Evolutionary conservation across 2,797 vertebrate species (phyloP).

Genomic region (Alouatta caraya): DNA sequence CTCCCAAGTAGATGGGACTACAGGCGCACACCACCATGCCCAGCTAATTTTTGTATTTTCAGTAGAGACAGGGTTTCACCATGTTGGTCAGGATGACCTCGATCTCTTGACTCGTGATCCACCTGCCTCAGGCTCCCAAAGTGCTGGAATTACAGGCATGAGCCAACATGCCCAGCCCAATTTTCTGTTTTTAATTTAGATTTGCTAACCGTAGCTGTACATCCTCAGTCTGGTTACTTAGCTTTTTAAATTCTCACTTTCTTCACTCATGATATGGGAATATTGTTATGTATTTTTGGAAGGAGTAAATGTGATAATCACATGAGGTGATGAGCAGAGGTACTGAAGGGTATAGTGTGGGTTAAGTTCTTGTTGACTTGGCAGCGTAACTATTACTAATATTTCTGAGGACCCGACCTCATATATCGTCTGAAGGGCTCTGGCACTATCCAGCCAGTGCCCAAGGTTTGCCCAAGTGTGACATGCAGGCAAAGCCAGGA

Average conservation of each 20-base stretch:
- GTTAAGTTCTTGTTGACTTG: background rate
- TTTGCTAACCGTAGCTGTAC: background rate
- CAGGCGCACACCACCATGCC: too few species aligned
- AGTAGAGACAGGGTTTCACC: too few species aligned
- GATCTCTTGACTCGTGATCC: too few species aligned
- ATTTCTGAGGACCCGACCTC: too few species aligned
- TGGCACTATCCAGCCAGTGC: accelerated
- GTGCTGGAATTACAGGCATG: too few species aligned
- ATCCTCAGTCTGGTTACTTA: background rate
- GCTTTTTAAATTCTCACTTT: background rate
- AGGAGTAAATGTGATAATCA: background rate
- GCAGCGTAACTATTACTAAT: accelerated
- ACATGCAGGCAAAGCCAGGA: background rate
- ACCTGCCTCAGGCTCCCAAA: too few species aligned
- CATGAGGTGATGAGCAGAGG: background rate
- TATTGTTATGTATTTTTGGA: background rate
- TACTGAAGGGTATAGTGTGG: accelerated
- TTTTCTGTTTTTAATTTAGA: background rate
- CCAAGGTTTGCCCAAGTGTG: background rate
- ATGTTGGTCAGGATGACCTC: too few species aligned
- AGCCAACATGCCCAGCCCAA: background rate
- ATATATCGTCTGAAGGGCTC: accelerated
- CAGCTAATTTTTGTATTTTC: too few species aligned
- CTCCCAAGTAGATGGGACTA: too few species aligned
- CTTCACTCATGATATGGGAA: background rate